phyloP scores from a whole-genome alignment of 1,140 invertebrate genomes.

The Drosophila willistoni region DNA sequence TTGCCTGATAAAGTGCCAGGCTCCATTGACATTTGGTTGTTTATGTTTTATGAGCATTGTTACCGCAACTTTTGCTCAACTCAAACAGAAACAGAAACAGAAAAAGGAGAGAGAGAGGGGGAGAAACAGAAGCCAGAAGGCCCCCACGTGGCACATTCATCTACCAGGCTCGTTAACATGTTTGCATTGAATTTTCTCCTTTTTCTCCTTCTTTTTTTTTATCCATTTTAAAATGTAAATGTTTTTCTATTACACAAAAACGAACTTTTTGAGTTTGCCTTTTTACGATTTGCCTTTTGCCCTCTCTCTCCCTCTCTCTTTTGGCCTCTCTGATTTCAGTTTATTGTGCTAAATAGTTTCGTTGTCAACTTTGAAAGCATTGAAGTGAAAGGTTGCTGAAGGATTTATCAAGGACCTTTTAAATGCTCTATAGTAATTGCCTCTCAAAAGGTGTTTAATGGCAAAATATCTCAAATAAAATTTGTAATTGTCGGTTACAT shows the following conservation, averaged over 20 bases:
- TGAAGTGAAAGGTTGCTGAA: neutral
- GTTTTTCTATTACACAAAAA: constrained; percentile 59
- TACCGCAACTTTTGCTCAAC: constrained; percentile 58
- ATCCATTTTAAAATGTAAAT: constrained; percentile 71
- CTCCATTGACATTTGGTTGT: constrained; percentile 70
- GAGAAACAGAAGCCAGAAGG: neutral
- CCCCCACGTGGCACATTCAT: constrained; percentile 28
- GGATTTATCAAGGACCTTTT: neutral
- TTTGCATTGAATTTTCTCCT: constrained; percentile 20
- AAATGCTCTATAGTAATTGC: neutral
- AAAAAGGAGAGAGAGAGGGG: neutral
- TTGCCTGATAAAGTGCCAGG: constrained; percentile 48
- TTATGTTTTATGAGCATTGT: constrained; percentile 77
- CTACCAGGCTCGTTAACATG: constrained; percentile 56
- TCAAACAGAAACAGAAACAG: constrained; percentile 1
- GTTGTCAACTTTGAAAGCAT: constrained; percentile 1
- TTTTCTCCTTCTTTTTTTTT: neutral
- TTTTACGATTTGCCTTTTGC: constrained; percentile 11
- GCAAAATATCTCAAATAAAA: neutral
- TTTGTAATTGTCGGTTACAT: neutral
- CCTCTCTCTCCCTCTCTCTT: too few relatives aligned
- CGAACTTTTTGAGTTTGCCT: constrained; percentile 37
- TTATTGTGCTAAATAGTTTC: constrained; percentile 5
- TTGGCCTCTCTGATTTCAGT: neutral
- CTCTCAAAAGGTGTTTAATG: constrained; percentile 1